Evolutionary conservation across 2,113 vertebrate species (phyloP), one percentile per base, ranked within the genome.

Genomic region (Tringa solitaria): DNA sequence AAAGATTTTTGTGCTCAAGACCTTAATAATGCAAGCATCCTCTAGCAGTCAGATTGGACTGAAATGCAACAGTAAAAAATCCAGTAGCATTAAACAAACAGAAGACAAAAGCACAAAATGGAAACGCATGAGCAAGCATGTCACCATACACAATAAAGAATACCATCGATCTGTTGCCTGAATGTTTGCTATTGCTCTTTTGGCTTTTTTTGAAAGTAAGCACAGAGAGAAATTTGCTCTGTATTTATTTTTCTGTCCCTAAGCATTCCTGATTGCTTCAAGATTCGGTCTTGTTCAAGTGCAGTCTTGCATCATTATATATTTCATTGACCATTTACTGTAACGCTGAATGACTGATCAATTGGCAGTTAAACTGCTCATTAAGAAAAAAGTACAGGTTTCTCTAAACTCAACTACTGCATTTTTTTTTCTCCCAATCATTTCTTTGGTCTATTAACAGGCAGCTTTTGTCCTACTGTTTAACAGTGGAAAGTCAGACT

Each of bases 301-400:
- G 67, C 63, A 73, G 74, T 46, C 84, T 61, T 85, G 78, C 84
- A 80, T 87, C 77, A 69, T 94, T 73, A 82, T 85, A 56, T 95
- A 92, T 95, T 95, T 93, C 80, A 95, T 78, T 95, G 90, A 78
- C 80, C 86, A 76, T 82, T 91, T 91, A 92, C 88, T 89, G 90
- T 84, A 93, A 84, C 56, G 79, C 56, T 89, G 92, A 89, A 84
- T 78, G 94, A 82, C 83, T 75, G 37, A 96, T 96, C 92, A 94
- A 95, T 91, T 45, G 96, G 83, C 92, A 95, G 69, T 84, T 94
- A 89, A 90, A 84, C 79, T 90, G 79, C 90, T 93, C 92, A 75
- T 97, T 96, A 97, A 84, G 65, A 72, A 90, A 96, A 97, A 96
- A 89, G 79, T 90, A 92, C 88, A 92, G 89, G 73, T 96, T 96